Conservation (phyloP, 2,797 vertebrate species). For the Oreortyx pictus region DNA sequence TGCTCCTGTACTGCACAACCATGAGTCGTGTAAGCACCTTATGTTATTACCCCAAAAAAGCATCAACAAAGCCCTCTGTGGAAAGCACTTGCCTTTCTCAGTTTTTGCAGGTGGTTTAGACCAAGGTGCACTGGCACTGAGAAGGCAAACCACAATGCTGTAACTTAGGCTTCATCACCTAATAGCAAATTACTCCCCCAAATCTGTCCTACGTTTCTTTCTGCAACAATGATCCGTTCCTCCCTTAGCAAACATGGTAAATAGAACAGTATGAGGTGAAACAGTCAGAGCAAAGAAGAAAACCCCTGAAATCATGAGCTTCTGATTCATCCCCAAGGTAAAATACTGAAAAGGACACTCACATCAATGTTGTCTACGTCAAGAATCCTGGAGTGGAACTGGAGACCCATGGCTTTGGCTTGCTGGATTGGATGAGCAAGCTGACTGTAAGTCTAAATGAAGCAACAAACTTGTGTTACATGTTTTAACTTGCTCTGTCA, state of each 20-base stretch:
- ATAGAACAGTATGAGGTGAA: not conserved
- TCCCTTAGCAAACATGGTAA: not conserved
- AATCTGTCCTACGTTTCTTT: not conserved
- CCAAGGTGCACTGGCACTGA: not conserved
- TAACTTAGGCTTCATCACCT: not conserved
- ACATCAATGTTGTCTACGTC: conserved; percentile 95
- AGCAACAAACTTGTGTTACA: not conserved
- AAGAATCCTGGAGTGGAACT: conserved; percentile 93
- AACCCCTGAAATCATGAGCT: accelerated
- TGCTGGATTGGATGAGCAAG: conserved; percentile 94
- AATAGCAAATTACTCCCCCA: not conserved
- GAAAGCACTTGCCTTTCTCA: not conserved
- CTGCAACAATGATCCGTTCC: not conserved
- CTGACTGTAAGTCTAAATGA: conserved; percentile 91
- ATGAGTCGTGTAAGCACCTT: not conserved
- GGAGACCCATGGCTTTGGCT: conserved; percentile 89
- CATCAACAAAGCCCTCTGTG: not conserved
- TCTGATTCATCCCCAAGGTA: not conserved
- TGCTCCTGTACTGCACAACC: not conserved
- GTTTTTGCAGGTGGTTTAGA: not conserved
- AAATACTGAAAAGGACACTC: conserved; percentile 68
- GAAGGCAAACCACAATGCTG: not conserved
- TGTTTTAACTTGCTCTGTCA: not conserved
- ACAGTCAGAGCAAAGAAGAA: not conserved
- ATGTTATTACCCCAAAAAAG: not conserved